These are phyloP conservation scores for Drosophila conformis DNA, from an alignment of 2,888 invertebrate species.

Conservation along the genomic window DNA sequence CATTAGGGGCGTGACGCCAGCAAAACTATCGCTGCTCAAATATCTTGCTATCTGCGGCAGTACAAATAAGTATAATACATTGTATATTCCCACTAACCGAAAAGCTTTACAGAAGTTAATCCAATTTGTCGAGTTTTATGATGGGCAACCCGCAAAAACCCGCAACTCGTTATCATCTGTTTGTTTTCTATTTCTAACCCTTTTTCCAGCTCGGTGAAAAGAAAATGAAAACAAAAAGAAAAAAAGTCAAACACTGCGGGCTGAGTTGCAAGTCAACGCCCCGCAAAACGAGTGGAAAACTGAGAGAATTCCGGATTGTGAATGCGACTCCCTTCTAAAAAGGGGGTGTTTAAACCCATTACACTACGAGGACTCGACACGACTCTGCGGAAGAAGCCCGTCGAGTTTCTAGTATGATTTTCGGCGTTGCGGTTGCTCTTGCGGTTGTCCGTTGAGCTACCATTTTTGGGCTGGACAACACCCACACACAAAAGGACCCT, in stretches of 20 bases:
- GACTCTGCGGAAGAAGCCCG: conserved; percentile 22
- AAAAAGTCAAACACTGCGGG: conserved; percentile 51
- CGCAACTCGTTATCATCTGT: conserved; percentile 75
- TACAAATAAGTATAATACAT: conserved; percentile 15
- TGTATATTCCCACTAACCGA: conserved; percentile 40
- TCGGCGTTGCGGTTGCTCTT: conserved; percentile 67
- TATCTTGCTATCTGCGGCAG: conserved; percentile 6
- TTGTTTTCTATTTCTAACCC: conserved; percentile 54
- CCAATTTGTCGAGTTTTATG: conserved; percentile 77
- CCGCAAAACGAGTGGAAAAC: conserved; percentile 18
- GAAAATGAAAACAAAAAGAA: conserved; percentile 7
- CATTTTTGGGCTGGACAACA: conserved; percentile 40
- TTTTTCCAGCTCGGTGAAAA: conserved; percentile 33
- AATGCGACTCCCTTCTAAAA: conserved; percentile 33
- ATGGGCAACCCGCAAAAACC: conserved; percentile 52
- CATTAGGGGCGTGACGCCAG: conserved; percentile 46
- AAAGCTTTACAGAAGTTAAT: conserved; percentile 73
- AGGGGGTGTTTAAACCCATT: conserved; percentile 82
- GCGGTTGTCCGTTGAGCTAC: conserved; percentile 59
- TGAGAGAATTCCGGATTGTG: conserved; percentile 11
- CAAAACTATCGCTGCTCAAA: conserved; percentile 35
- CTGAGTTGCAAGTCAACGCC: conserved; percentile 53
- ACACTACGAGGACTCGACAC: conserved; percentile 54
- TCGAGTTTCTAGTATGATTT: conserved; percentile 27
- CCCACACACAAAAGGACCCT: conserved; percentile 42